phyloP scores from a whole-genome alignment of 1,140 invertebrate genomes.

The Brachionus sp. region DNA sequence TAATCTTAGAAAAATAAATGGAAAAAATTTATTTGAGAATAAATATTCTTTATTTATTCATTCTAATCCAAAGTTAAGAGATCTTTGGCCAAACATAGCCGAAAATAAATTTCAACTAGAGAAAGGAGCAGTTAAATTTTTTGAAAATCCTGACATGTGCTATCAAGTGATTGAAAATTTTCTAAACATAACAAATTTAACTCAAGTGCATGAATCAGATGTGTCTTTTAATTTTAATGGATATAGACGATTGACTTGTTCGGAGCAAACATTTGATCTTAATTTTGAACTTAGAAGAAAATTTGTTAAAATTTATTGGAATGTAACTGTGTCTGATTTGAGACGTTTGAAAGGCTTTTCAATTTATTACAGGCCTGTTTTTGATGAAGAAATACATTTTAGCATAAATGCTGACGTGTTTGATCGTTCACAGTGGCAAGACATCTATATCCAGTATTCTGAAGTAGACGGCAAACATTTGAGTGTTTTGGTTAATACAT shows the following conservation, averaged over 20 bases:
- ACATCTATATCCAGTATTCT: background rate
- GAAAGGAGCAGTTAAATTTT: background rate
- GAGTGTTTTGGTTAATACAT: background rate
- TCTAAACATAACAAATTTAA: background rate
- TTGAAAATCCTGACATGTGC: background rate
- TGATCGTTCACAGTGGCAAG: background rate
- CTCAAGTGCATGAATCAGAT: background rate
- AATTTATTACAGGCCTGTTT: background rate
- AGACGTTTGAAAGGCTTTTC: background rate
- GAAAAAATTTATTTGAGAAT: slow-evolving; percentile 8
- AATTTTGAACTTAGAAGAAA: background rate
- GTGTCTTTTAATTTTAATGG: slow-evolving; percentile 41
- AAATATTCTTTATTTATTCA: slow-evolving; percentile 32
- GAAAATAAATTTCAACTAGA: background rate
- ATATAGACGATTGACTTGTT: slow-evolving; percentile 6
- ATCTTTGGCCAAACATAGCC: background rate
- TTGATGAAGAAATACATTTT: background rate
- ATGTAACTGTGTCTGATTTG: background rate
- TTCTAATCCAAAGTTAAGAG: slow-evolving; percentile 17
- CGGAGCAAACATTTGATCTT: background rate
- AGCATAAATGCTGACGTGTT: background rate
- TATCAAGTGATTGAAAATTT: background rate
- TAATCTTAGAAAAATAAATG: background rate
- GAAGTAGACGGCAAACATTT: background rate
- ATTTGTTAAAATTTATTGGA: background rate